phyloP scores from a whole-genome alignment of 2,888 invertebrate species.

The Torymus tubicola region DNA sequence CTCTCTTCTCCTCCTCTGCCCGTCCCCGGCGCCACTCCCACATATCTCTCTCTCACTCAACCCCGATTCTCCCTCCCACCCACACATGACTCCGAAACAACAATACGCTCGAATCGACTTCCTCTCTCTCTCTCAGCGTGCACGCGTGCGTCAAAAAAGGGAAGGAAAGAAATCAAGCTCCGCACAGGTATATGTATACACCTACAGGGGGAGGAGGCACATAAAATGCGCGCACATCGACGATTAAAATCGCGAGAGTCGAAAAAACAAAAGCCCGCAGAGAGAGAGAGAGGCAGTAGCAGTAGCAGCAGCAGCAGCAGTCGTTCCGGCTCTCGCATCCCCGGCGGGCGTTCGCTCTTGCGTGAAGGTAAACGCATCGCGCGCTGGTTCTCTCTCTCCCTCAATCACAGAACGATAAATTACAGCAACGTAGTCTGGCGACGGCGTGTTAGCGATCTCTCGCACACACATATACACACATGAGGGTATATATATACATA shows the following conservation, averaged over 20 bases:
- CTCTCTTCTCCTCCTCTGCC: background rate
- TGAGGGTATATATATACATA: background rate
- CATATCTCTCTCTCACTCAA: background rate
- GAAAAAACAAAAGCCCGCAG: constrained; percentile 7
- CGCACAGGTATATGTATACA: background rate
- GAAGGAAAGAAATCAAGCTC: background rate
- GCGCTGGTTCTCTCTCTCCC: constrained; percentile 20
- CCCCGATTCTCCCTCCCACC: background rate
- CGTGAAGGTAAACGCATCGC: constrained; percentile 48
- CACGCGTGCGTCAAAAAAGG: background rate
- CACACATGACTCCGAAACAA: constrained; percentile 32
- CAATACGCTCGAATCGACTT: constrained; percentile 43
- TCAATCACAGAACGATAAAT: constrained; percentile 56
- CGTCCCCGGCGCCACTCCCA: background rate
- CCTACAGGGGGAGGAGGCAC: too few species aligned
- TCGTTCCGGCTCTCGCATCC: constrained; percentile 7
- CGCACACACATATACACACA: background rate
- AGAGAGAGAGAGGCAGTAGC: background rate
- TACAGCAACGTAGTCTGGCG: constrained; percentile 46
- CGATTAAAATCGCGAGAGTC: constrained; percentile 40
- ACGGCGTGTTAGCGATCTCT: constrained; percentile 25
- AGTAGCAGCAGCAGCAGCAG: constrained; percentile 2
- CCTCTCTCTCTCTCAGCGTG: background rate
- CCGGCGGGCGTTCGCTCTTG: constrained; percentile 30
- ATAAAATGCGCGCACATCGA: constrained; percentile 11